phyloP scores from a whole-genome alignment of 2,888 invertebrate species.

The Bombylius major region DNA sequence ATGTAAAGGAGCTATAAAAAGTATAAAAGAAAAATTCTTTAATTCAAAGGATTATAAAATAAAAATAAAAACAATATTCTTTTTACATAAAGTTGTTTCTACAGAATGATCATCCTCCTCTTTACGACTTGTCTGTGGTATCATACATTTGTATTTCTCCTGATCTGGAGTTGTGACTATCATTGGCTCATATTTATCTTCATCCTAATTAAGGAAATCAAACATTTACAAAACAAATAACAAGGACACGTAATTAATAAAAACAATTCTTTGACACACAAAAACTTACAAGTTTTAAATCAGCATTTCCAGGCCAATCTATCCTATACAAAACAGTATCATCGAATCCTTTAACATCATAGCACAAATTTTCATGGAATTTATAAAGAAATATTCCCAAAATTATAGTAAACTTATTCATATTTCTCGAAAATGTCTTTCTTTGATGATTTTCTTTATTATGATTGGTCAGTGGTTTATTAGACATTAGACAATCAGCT shows the following conservation, averaged over 20 bases:
- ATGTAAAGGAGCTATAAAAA: conserved; percentile 50
- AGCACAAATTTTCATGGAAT: conserved; percentile 21
- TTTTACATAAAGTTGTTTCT: conserved; percentile 26
- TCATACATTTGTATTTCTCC: conserved; percentile 70
- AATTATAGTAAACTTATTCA: too few relatives aligned
- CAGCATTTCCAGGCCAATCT: conserved; percentile 54
- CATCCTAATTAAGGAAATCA: conserved; percentile 15
- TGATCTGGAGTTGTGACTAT: conserved; percentile 60
- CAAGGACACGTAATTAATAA: background rate
- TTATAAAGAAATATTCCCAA: too few relatives aligned
- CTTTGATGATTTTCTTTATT: too few relatives aligned
- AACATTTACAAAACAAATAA: background rate
- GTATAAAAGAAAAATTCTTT: background rate
- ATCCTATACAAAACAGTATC: conserved; percentile 69
- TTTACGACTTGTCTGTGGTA: conserved; percentile 50
- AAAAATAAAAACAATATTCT: background rate
- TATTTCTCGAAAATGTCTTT: too few relatives aligned
- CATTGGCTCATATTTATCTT: conserved; percentile 43
- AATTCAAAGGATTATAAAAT: background rate
- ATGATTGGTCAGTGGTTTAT: too few relatives aligned
- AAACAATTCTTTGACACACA: too few relatives aligned
- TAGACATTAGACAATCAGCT: too few relatives aligned
- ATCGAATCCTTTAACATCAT: conserved; percentile 66
- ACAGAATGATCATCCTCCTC: conserved; percentile 29
- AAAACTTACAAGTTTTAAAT: conserved; percentile 34